Percentiles rank a stretch among this genome's conserved stretches.
Conservation (phyloP, 2,113 vertebrate species). For the Cathartes aura region DNA sequence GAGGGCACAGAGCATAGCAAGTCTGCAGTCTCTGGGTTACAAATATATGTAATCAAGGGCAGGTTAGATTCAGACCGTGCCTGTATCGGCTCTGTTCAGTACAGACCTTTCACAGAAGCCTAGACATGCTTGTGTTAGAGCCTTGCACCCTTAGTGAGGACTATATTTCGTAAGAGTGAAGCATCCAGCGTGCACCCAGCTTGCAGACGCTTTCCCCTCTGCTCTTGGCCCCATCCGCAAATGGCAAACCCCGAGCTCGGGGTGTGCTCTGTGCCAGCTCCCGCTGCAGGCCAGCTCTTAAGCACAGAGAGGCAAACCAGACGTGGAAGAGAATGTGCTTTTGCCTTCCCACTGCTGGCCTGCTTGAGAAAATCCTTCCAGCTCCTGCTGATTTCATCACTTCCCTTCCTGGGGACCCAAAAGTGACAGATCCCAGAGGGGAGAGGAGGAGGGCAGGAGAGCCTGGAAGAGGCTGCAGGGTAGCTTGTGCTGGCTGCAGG, state of each 20-base stretch:
- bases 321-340: not conserved
- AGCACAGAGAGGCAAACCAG: conserved; percentile 1
- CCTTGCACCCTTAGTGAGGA: not conserved
- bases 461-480: not conserved
- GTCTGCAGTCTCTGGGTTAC: not conserved
- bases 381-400: not conserved
- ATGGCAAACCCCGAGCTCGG: not conserved
- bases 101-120: not conserved
- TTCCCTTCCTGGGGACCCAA: not conserved
- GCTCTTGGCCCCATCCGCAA: not conserved
- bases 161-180: not conserved
- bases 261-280: not conserved
- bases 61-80: not conserved
- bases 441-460: not conserved
- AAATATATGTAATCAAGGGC: not conserved
- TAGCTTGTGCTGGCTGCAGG: not conserved
- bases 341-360: not conserved
- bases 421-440: not conserved
- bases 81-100: not conserved
- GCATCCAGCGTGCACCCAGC: not conserved
- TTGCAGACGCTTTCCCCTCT: not conserved
- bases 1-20: not conserved
- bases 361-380: conserved; percentile 7
- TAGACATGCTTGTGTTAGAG: not conserved
- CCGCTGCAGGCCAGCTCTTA: not conserved